These are phyloP conservation scores for Pissodes strobi DNA, from an alignment of 1,140 invertebrate genomes.

Conservation along the genomic window DNA sequence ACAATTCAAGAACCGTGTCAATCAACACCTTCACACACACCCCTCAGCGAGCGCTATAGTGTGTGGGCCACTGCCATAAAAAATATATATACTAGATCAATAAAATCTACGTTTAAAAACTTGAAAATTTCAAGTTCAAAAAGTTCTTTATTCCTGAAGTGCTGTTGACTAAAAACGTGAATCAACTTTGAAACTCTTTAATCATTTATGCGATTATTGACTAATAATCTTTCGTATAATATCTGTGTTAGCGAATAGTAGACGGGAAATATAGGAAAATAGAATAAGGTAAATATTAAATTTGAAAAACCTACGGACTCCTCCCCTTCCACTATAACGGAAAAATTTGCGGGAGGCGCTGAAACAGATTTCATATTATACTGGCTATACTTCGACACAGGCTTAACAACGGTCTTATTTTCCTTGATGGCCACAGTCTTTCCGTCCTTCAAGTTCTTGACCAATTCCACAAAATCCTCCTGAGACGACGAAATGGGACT, in stretches of 20 bases:
- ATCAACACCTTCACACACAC: too few relatives aligned
- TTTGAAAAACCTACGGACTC: slow-evolving; percentile 45
- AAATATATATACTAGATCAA: too few relatives aligned
- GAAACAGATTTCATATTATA: slow-evolving; percentile 35
- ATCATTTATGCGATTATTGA: too few relatives aligned
- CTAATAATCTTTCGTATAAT: too few relatives aligned
- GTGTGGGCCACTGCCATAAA: too few relatives aligned
- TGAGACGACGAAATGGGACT: slow-evolving; percentile 11
- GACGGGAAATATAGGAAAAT: background rate
- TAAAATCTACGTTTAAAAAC: too few relatives aligned
- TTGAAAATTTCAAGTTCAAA: too few relatives aligned
- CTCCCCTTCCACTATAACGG: slow-evolving; percentile 46
- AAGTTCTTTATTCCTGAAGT: too few relatives aligned
- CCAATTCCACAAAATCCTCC: slow-evolving; percentile 30
- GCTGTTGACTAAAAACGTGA: too few relatives aligned
- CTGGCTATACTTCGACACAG: slow-evolving; percentile 37
- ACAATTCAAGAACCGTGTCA: too few relatives aligned
- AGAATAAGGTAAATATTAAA: slow-evolving; percentile 16
- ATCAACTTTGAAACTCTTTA: too few relatives aligned
- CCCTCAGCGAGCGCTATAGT: too few relatives aligned
- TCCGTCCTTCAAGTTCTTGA: slow-evolving; percentile 17
- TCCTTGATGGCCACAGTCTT: background rate
- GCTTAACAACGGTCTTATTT: slow-evolving; percentile 15
- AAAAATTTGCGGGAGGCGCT: slow-evolving; percentile 40
- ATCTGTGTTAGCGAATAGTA: background rate